A percentile compares a stretch with the other conserved stretches of the same genome.
Evolutionary conservation across 1,140 invertebrate species (phyloP).

Genomic region (Neodiprion fabricii): DNA sequence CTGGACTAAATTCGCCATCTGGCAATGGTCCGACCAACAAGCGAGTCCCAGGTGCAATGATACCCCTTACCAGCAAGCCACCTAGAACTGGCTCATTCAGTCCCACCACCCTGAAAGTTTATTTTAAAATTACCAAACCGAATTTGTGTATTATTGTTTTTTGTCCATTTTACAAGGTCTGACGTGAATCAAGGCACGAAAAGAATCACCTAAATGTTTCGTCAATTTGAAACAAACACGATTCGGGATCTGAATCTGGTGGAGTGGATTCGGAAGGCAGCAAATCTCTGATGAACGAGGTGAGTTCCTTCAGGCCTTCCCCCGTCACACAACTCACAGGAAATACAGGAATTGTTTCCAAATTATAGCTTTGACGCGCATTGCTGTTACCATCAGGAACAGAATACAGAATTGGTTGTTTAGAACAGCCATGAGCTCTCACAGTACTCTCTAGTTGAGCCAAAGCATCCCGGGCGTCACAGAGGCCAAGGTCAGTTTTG

Average conservation of each 20-base stretch:
- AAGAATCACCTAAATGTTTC: constrained; percentile 77
- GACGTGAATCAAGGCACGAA: too few species aligned
- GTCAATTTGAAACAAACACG: constrained; percentile 90
- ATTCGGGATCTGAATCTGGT: constrained; percentile 61
- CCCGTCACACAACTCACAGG: constrained; percentile 95
- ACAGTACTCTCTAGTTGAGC: constrained; percentile 70
- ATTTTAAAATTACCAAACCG: background rate
- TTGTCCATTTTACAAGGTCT: too few species aligned
- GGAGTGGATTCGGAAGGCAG: constrained; percentile 45
- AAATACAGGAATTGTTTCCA: constrained; percentile 86
- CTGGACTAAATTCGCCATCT: constrained; percentile 81
- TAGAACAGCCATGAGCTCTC: constrained; percentile 68
- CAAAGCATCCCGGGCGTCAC: constrained; percentile 60
- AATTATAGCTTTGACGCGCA: constrained; percentile 67
- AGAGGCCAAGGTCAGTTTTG: constrained; percentile 82
- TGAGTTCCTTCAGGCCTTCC: constrained; percentile 79
- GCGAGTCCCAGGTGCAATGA: constrained; percentile 82
- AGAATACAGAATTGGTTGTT: constrained; percentile 72
- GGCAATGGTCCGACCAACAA: constrained; percentile 85
- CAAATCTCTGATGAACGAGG: constrained; percentile 69
- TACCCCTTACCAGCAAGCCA: constrained; percentile 84
- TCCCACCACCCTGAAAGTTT: constrained; percentile 67
- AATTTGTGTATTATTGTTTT: too few species aligned
- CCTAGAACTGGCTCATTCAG: constrained; percentile 83
- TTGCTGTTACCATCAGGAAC: constrained; percentile 78